Percentiles rank a stretch among this genome's conserved stretches.
phyloP scores from a whole-genome alignment of 1,140 invertebrate genomes.

The Trichonephila clavata region DNA sequence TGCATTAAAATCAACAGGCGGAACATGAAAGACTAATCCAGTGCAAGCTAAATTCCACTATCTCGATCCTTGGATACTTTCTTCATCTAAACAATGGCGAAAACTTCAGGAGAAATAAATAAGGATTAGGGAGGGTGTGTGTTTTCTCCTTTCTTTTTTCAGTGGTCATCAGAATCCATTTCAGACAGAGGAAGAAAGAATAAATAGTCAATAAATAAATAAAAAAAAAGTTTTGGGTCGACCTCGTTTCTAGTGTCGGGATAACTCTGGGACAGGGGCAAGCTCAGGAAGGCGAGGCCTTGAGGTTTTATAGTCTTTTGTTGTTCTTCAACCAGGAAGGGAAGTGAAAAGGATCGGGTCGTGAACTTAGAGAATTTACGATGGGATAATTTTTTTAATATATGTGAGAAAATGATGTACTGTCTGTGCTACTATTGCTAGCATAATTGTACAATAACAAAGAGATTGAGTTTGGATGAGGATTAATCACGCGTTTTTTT shows the following conservation, averaged over 20 bases:
- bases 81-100: constrained; percentile 16
- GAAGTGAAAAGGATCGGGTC: constrained; percentile 47
- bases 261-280: neutral
- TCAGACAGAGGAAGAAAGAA: neutral
- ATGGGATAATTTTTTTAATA: neutral
- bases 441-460: no score
- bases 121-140: constrained; percentile 55
- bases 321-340: constrained; percentile 55
- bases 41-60: neutral
- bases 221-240: neutral
- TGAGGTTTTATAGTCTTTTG: constrained; percentile 52
- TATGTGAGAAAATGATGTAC: neutral
- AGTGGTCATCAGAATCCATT: constrained; percentile 2
- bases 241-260: constrained; percentile 50
- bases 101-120: neutral
- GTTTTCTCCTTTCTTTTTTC: constrained; percentile 11
- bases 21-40: neutral
- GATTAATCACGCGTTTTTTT: no score
- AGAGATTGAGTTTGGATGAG: no score
- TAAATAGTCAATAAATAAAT: neutral
- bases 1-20: neutral
- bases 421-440: neutral
- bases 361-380: neutral
- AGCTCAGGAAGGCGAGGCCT: constrained; percentile 58
- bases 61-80: neutral